Evolutionary conservation across 30 jellyfish, hydroid and myxozoan species (phyloP), one percentile per base, ranked within the genome.

Genomic region (Clytia hemisphaerica): DNA sequence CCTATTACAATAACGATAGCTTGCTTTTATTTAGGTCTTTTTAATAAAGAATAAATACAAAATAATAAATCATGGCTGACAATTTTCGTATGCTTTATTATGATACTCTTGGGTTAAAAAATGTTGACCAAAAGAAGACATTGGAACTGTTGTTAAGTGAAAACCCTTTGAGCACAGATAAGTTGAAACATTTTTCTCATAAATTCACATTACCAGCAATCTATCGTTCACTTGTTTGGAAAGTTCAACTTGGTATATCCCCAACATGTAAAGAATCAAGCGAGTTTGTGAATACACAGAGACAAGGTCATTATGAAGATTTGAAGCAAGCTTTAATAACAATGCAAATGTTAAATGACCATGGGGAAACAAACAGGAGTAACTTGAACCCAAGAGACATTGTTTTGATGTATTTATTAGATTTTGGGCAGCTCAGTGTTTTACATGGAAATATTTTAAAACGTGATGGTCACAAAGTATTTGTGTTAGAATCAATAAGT

Each of bases 41-140:
- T n/a, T n/a, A n/a, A n/a, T n/a, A n/a, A n/a, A n/a, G n/a, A n/a
- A n/a, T n/a, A n/a, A n/a, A n/a, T n/a, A n/a, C n/a, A n/a, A n/a
- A n/a, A n/a, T n/a, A n/a, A n/a, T n/a, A n/a, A n/a, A n/a, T n/a
- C n/a, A n/a, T n/a, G n/a, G n/a, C n/a, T n/a, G n/a, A n/a, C n/a
- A 88, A 88, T 64, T 88, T 88, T 40, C 83, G 97, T 0, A 61
- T 80, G 73, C 84, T 76, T 15, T 88, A 88, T 75, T 88, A 88
- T 58, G 97, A 79, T 47, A 94, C 79, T 37, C 75, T 88, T 62
- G 97, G 97, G 33, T 63, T 88, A 45, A 87, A 86, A 47, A 88
- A 88, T 88, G 97, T 88, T 25, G 94, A 88, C 58, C 97, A 88
- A 50, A 88, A 61, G 15, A 88, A 79, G 49, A 94, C 97, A 1